Conservation (phyloP, 2,113 vertebrate genomes). For the Synchiropus splendidus region DNA sequence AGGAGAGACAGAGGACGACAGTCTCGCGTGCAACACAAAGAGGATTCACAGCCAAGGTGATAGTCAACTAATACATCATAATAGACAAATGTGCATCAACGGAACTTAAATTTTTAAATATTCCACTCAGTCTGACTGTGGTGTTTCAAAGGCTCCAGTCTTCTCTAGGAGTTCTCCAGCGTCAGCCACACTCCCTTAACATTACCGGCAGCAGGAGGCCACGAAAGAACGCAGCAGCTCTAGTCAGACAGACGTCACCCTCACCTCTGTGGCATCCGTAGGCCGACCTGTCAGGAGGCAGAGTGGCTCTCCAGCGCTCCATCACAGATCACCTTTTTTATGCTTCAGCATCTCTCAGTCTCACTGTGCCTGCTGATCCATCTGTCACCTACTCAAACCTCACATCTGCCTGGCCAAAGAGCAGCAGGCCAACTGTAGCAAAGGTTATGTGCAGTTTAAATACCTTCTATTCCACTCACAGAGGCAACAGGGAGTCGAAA, state of each 20-base stretch:
- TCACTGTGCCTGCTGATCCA: background rate
- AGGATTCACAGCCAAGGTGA: no score
- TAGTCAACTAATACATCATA: no score
- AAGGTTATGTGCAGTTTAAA: conserved; percentile 7
- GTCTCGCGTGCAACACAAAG: no score
- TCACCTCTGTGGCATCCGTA: conserved; percentile 30
- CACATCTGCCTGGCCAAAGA: conserved; percentile 11
- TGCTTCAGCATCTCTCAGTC: background rate
- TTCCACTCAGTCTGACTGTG: no score
- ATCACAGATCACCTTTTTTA: background rate
- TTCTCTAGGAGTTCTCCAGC: no score
- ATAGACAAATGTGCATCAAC: no score
- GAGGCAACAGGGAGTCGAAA: conserved; percentile 11
- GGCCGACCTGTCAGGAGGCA: conserved; percentile 18
- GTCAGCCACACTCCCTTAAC: no score
- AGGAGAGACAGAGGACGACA: no score
- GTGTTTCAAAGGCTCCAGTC: no score
- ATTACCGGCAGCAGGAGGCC: background rate
- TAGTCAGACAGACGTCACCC: conserved; percentile 24
- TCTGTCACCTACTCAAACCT: conserved; percentile 10
- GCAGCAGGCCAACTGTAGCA: conserved; percentile 1
- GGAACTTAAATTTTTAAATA: no score
- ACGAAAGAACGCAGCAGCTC: background rate
- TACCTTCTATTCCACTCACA: conserved; percentile 9
- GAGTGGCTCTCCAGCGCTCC: conserved; percentile 3